Percentiles rank a stretch among this genome's conserved stretches.
Conservation (phyloP, 64 coral and sea anemone genomes). For the Actinia equina region DNA sequence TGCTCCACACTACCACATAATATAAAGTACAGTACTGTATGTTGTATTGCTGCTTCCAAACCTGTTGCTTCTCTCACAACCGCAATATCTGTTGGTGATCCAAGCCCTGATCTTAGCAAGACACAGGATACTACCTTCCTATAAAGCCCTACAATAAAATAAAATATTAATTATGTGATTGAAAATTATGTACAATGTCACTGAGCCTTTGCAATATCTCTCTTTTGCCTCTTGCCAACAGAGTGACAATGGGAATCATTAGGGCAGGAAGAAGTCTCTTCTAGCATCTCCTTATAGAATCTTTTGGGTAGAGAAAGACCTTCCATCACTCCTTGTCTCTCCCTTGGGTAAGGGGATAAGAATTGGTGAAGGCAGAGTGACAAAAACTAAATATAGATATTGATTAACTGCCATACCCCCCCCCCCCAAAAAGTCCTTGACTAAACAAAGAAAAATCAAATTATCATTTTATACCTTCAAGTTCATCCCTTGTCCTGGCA, state of each 20-base stretch:
- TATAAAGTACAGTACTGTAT: no score
- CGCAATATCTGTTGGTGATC: constrained; percentile 96
- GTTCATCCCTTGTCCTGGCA: constrained; percentile 93
- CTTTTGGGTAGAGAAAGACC: neutral
- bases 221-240: no score
- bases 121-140: constrained; percentile 98
- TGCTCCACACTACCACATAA: no score
- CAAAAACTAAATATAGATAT: no score
- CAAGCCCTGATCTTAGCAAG: constrained; percentile 87
- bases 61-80: constrained; percentile 98
- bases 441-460: no score
- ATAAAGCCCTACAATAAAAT: constrained; percentile 64
- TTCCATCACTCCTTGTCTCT: no score
- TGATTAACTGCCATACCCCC: no score
- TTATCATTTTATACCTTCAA: constrained; percentile 56
- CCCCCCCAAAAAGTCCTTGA: no score
- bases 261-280: neutral
- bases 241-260: no score
- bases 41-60: neutral
- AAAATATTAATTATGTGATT: neutral
- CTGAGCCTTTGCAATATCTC: no score
- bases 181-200: neutral
- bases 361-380: no score
- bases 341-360: no score
- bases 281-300: constrained; percentile 4